Evolutionary conservation across 1,140 invertebrate species (phyloP).

Genomic region (Euglossa dilemma): DNA sequence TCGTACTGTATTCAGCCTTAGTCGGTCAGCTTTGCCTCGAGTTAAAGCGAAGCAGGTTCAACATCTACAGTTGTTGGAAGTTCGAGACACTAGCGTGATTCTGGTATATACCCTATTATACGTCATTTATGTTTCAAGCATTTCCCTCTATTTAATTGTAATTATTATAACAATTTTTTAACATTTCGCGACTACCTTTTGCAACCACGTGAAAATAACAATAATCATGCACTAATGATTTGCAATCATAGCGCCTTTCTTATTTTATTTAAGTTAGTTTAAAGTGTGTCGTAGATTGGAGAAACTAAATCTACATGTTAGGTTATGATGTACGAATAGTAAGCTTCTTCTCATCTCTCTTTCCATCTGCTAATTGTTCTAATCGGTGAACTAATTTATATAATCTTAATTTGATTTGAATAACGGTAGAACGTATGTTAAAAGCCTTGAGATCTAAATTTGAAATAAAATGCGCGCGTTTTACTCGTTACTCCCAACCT

Average conservation of each 20-base stretch:
- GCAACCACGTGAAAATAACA: background rate
- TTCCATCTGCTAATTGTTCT: no score
- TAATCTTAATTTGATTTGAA: no score
- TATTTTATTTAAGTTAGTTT: background rate
- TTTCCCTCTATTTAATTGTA: background rate
- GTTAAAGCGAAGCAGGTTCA: conserved; percentile 27
- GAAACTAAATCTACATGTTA: no score
- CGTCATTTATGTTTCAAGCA: background rate
- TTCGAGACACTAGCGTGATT: background rate
- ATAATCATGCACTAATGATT: background rate
- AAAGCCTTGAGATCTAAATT: no score
- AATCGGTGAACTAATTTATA: no score
- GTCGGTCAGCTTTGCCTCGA: conserved; percentile 46
- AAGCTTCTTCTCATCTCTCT: no score
- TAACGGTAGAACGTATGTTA: no score
- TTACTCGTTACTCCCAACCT: no score
- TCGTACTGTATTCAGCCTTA: conserved; percentile 16
- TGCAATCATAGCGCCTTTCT: background rate
- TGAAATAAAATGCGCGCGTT: no score
- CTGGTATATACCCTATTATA: background rate
- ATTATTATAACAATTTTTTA: background rate
- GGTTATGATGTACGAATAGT: no score
- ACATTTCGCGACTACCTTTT: background rate
- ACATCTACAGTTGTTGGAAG: background rate
- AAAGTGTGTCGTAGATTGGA: no score